Conservation (phyloP, 2,113 vertebrate species). For the Paraplagusia blochii region DNA sequence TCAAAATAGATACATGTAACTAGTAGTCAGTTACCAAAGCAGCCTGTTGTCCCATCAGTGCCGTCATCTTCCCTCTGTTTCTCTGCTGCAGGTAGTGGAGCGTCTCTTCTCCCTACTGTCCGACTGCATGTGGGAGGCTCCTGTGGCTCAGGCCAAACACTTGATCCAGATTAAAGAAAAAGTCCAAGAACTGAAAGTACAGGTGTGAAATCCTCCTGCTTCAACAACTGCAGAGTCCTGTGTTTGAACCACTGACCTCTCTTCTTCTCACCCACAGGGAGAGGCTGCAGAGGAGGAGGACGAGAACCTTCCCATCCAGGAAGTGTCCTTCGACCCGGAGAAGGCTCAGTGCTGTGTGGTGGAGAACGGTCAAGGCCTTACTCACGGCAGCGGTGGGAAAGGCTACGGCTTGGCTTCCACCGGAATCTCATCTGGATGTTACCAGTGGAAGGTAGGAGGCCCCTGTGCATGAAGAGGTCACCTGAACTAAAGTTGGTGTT, state of each 20-base stretch:
- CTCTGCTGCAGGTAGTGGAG: constrained; percentile 84
- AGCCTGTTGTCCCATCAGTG: too few species aligned
- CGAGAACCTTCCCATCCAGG: constrained; percentile 93
- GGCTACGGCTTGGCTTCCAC: constrained; percentile 81
- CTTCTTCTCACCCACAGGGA: constrained; percentile 65
- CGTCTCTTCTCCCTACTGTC: constrained; percentile 89
- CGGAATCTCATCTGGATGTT: constrained; percentile 79
- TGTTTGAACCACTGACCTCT: background rate
- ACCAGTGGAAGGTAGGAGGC: constrained; percentile 78
- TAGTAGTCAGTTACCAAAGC: too few species aligned
- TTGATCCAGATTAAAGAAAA: constrained; percentile 87
- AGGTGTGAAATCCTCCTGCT: constrained; percentile 72
- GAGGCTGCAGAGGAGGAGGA: constrained; percentile 90
- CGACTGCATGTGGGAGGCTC: constrained; percentile 98
- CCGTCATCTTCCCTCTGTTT: background rate
- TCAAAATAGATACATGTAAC: too few species aligned
- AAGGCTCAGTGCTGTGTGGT: constrained; percentile 80
- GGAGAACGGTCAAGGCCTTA: constrained; percentile 78
- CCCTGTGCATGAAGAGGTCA: too few species aligned
- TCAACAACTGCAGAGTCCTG: fast-evolving
- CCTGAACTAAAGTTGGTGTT: too few species aligned
- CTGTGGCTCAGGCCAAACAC: constrained; percentile 91
- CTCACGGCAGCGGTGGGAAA: constrained; percentile 80
- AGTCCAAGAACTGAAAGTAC: constrained; percentile 89
- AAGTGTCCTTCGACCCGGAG: constrained; percentile 84